These are phyloP conservation scores for Clostera curtula DNA, from an alignment of 2,888 invertebrate species.

Conservation along the genomic window DNA sequence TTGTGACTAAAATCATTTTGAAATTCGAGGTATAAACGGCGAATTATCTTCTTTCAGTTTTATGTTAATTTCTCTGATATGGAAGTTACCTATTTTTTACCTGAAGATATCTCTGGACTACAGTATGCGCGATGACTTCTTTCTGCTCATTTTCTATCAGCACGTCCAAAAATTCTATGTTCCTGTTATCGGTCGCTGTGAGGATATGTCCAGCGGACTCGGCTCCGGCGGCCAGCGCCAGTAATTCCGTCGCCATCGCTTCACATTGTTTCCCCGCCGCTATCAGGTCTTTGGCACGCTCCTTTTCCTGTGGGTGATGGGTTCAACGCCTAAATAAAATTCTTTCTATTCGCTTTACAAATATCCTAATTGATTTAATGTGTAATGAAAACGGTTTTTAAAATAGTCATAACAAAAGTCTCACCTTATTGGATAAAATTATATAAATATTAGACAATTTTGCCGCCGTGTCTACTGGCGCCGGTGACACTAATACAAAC, in stretches of 20 bases:
- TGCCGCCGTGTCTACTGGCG: slow-evolving; percentile 98
- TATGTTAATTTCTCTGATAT: slow-evolving; percentile 18
- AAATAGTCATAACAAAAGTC: slow-evolving; percentile 7
- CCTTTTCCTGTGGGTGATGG: slow-evolving; percentile 84
- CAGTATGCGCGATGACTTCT: slow-evolving; percentile 97
- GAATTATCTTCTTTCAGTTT: too few relatives aligned
- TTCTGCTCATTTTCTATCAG: slow-evolving; percentile 99
- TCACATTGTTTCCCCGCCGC: slow-evolving; percentile 98
- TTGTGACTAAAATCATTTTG: too few relatives aligned
- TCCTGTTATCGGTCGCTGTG: slow-evolving; percentile 95
- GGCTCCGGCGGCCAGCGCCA: slow-evolving; percentile 94
- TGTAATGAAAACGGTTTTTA: too few relatives aligned
- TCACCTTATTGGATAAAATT: slow-evolving; percentile 87
- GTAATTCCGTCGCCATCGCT: slow-evolving; percentile 96
- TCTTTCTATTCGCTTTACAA: too few relatives aligned
- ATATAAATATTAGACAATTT: slow-evolving; percentile 96
- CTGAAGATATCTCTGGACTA: slow-evolving; percentile 97
- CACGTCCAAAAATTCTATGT: slow-evolving; percentile 96
- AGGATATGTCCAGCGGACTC: slow-evolving; percentile 96
- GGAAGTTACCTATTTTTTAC: slow-evolving; percentile 79
- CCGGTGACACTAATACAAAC: slow-evolving; percentile 98
- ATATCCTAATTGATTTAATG: too few relatives aligned
- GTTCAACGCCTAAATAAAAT: slow-evolving; percentile 17
- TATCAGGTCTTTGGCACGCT: slow-evolving; percentile 96
- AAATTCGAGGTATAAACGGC: too few relatives aligned